Conservation (phyloP, 2,113 vertebrate genomes). For the Brachionichthys hirsutus region DNA sequence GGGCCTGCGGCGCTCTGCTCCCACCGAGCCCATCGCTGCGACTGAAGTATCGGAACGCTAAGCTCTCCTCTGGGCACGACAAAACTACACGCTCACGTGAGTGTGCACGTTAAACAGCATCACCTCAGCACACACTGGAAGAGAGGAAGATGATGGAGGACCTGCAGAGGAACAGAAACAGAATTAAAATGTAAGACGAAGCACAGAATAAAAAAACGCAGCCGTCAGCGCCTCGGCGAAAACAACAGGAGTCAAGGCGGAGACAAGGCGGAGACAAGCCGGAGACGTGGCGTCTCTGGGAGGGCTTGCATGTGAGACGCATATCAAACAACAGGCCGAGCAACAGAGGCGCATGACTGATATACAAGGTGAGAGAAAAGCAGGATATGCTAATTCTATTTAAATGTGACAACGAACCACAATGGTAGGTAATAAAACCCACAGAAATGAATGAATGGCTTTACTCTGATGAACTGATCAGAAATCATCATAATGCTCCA, state of each 20-base stretch:
- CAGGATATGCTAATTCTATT: neutral
- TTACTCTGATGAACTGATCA: too few species aligned
- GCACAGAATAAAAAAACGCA: neutral
- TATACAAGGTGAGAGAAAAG: constrained; percentile 31
- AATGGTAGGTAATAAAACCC: too few species aligned
- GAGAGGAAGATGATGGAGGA: constrained; percentile 46
- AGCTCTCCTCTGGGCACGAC: constrained; percentile 2
- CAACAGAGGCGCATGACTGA: constrained; percentile 45
- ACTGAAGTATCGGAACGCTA: constrained; percentile 12
- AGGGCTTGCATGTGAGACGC: constrained; percentile 36
- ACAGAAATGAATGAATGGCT: too few species aligned
- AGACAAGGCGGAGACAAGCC: constrained; percentile 29
- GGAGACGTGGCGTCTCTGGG: neutral
- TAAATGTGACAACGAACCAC: too few species aligned
- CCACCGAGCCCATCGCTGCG: constrained; percentile 80
- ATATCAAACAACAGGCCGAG: constrained; percentile 45
- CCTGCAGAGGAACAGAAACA: constrained; percentile 36
- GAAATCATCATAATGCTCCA: too few species aligned
- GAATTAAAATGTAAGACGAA: constrained; percentile 29
- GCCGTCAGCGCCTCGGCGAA: constrained; percentile 18
- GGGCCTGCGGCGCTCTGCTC: constrained; percentile 83
- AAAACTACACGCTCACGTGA: constrained; percentile 28
- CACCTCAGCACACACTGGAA: constrained; percentile 8
- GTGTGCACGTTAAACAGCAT: constrained; percentile 49
- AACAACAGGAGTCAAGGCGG: constrained; percentile 44